Percentiles rank a stretch among this genome's conserved stretches.
Evolutionary conservation across 2,888 invertebrate genomes (phyloP).

Genomic region (Miltochrista miniata): DNA sequence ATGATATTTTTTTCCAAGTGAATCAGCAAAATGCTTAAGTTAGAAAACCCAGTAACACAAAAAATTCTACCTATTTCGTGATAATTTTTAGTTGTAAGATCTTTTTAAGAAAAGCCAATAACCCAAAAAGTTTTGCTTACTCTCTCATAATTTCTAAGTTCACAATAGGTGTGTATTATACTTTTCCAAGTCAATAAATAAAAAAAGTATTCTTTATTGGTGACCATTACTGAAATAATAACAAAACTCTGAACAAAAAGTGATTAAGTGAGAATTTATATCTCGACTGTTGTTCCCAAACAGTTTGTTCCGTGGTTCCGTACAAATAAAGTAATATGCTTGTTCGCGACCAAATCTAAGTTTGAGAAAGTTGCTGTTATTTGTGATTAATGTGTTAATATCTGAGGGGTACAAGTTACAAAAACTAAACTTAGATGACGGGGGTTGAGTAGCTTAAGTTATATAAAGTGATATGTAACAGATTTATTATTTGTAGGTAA

Average conservation of each 20-base stretch:
- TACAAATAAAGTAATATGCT: constrained; percentile 14
- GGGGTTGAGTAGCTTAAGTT: too few species aligned
- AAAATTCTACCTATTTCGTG: background rate
- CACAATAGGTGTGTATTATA: background rate
- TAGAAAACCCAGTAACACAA: too few species aligned
- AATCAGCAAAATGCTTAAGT: background rate
- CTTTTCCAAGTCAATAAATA: constrained; percentile 17
- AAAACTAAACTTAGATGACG: too few species aligned
- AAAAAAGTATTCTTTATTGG: constrained; percentile 13
- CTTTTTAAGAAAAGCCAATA: too few species aligned
- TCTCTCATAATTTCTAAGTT: background rate
- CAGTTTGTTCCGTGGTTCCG: constrained; percentile 4
- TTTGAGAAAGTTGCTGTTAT: background rate
- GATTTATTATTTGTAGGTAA: too few species aligned
- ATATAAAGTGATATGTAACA: too few species aligned
- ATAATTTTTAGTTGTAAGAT: too few species aligned
- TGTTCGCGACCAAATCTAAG: background rate
- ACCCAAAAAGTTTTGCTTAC: background rate
- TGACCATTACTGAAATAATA: constrained; percentile 14
- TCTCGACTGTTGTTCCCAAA: constrained; percentile 16
- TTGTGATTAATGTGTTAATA: constrained; percentile 20
- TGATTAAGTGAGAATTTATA: constrained; percentile 29
- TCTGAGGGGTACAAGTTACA: background rate
- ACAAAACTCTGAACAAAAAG: constrained; percentile 19
- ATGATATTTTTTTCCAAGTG: too few species aligned